phyloP scores from a whole-genome alignment of 2,113 vertebrate species.

The Onychostoma macrolepis region DNA sequence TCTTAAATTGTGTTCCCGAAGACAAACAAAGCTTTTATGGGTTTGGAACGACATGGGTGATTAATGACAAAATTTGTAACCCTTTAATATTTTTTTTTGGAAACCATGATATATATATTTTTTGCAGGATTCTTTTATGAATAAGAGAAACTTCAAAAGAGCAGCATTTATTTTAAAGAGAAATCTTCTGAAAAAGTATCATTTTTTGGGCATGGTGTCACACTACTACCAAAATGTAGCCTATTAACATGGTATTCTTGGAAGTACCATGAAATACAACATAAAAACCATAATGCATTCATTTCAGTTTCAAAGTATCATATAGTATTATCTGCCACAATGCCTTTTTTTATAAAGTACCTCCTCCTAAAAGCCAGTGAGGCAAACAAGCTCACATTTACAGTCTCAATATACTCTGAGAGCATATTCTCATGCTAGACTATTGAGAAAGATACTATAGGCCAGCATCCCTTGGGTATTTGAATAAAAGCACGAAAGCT shows the following conservation, averaged over 20 bases:
- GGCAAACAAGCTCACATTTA: background rate
- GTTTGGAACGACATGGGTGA: too few relatives aligned
- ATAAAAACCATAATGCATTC: background rate
- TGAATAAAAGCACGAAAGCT: conserved; percentile 81
- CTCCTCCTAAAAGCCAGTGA: background rate
- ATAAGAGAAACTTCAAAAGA: background rate
- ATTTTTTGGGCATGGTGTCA: background rate
- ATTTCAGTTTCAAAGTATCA: background rate
- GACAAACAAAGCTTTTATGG: too few relatives aligned
- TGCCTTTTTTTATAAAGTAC: background rate
- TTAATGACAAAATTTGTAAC: too few relatives aligned
- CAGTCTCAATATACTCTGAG: conserved; percentile 32
- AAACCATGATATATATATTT: background rate
- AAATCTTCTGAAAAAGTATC: background rate
- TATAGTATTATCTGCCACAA: background rate
- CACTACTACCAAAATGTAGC: background rate
- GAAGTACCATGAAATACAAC: background rate
- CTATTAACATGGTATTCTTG: background rate
- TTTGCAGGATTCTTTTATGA: background rate
- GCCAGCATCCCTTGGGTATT: conserved; percentile 73
- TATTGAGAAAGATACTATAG: conserved; percentile 65
- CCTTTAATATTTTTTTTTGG: background rate
- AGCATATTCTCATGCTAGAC: conserved; percentile 73
- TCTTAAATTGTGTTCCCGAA: too few relatives aligned
- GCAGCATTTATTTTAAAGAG: too few relatives aligned